Base-by-base conservation (phyloP, 2,888 invertebrate genomes). In the Atrina japonica region DNA sequence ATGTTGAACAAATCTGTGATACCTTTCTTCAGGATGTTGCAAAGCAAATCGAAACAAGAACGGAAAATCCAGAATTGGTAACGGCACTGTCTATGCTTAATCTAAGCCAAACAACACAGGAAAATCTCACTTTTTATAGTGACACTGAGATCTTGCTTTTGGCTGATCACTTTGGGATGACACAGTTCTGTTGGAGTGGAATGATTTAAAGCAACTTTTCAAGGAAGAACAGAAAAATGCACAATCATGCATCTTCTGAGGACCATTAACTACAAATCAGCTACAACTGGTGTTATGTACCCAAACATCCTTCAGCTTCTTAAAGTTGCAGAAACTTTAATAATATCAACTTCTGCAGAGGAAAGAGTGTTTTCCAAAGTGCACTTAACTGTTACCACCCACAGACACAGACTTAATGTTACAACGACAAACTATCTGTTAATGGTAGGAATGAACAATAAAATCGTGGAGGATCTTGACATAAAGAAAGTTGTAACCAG, bases 331-430 rank as follows among this genome's bases (percentile, higher is more conserved):
- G 60, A 71, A 47, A 52, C 65, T 21, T 16, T 74, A 3, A 74
- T 74, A 27, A 30, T 74, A 2, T 67, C 70, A 43, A 74, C 68
- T 18, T 63, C 74, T 1, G 53, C 70, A 18, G 70, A 66, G 5
- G 71, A 75, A 45, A 58, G 73, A 41, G 73, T 68, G 0, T 74
- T 70, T 35, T 66, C 70, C 2, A 43, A 29, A 23, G 74, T 70
- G 5, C 43, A 70, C 21, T 41, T 75, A 7, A 67, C 59, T 25
- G 70, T 73, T 1, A 73, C 68, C 2, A 40, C 56, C 0, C 74
- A 70, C 60, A 70, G 70, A 23, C 66, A 74, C 56, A 59, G 74
- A 21, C 23, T 67, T 2, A 18, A 41, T n/a, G 70, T 70, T 11
- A 6, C 23, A 3, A 70, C 70, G 3, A 64, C 59, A 21, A 75